A percentile compares a stretch with the other conserved stretches of the same genome.
Conservation (phyloP, 2,888 invertebrate genomes). For the Neoitamus cyanurus region DNA sequence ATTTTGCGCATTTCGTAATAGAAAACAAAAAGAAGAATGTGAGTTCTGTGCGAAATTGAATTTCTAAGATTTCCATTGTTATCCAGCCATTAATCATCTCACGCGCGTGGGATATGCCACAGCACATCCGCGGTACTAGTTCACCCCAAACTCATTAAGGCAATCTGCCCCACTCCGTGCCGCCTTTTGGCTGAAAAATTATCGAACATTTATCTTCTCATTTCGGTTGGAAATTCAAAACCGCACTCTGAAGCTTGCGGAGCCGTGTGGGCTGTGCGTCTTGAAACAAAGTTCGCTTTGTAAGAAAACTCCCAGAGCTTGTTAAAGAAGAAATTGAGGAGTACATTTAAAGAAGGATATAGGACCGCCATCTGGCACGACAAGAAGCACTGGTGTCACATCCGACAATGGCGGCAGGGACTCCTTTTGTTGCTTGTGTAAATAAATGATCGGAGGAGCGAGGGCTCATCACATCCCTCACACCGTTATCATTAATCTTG, state of each 20-base stretch:
- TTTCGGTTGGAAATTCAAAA: neutral
- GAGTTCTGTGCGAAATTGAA: neutral
- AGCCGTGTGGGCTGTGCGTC: neutral
- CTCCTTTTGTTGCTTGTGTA: conserved; percentile 20
- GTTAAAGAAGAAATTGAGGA: conserved; percentile 16
- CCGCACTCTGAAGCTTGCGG: neutral
- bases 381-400: conserved; percentile 8
- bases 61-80: neutral
- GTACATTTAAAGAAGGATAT: conserved; percentile 29
- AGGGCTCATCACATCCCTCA: conserved; percentile 34
- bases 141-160: neutral
- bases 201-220: conserved; percentile 17
- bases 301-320: neutral
- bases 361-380: conserved; percentile 31
- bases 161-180: neutral
- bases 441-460: conserved; percentile 31
- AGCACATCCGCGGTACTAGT: neutral
- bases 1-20: neutral
- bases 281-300: neutral
- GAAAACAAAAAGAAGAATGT: neutral
- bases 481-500: conserved; percentile 38
- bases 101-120: neutral
- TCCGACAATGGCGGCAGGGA: conserved; percentile 18
- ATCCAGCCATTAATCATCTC: neutral
- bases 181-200: conserved; percentile 1